Percentiles rank a stretch among this genome's conserved stretches.
These are phyloP conservation scores for Zoanthus solanderi DNA, from an alignment of 92 coral and sea anemone genomes.

Conservation along the genomic window DNA sequence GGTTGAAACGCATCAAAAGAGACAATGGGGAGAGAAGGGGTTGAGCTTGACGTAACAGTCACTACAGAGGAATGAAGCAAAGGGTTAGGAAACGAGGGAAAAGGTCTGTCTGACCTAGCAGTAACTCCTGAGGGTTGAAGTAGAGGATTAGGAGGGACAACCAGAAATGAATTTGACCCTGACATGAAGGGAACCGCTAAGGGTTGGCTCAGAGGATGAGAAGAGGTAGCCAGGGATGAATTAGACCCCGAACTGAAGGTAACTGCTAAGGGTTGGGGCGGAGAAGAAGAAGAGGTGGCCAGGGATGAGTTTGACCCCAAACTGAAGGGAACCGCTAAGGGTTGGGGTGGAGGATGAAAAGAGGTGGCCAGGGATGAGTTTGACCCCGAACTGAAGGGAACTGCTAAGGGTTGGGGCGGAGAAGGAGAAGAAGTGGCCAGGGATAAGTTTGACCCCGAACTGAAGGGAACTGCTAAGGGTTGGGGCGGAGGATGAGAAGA, in stretches of 20 bases:
- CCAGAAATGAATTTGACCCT: neutral
- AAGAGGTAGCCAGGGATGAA: neutral
- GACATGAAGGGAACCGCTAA: neutral
- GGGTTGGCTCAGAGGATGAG: neutral
- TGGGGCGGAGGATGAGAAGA: neutral
- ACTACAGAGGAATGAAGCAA: neutral
- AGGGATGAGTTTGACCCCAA: neutral
- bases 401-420: neutral
- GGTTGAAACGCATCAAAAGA: conserved; percentile 1
- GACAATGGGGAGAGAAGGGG: conserved; percentile 12
- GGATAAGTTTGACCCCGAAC: neutral
- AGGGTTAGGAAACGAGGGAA: neutral
- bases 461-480: neutral
- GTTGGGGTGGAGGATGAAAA: neutral
- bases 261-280: neutral
- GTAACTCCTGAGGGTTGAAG: neutral
- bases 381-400: neutral
- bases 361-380: neutral
- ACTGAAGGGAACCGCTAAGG: neutral
- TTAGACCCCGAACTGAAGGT: neutral
- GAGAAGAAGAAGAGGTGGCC: neutral
- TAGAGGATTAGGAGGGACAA: neutral
- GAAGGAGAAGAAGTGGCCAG: neutral
- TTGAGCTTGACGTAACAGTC: conserved; percentile 9
- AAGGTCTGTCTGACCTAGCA: neutral